A percentile compares a stretch with the other conserved stretches of the same genome.
These are phyloP conservation scores for Drosophila phalerata DNA, from an alignment of 2,888 invertebrate genomes.

Conservation along the genomic window DNA sequence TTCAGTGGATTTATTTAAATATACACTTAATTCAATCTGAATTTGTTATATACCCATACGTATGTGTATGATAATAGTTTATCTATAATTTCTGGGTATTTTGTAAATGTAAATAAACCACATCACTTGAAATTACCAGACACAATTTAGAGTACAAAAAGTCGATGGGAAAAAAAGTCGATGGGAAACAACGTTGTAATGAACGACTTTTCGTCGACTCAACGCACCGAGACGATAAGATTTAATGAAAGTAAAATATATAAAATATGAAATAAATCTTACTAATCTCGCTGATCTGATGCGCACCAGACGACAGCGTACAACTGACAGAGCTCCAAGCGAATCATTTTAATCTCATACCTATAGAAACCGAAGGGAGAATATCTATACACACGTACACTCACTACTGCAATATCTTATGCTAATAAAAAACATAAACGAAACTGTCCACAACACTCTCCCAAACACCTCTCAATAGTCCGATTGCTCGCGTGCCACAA, in stretches of 20 bases:
- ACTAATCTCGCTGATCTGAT: constrained; percentile 51
- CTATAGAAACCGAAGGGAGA: constrained; percentile 25
- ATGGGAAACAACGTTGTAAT: constrained; percentile 9
- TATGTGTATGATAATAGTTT: background rate
- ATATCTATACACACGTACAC: constrained; percentile 13
- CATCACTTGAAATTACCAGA: constrained; percentile 22
- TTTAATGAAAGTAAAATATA: constrained; percentile 30
- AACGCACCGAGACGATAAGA: constrained; percentile 49
- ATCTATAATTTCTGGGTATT: constrained; percentile 9
- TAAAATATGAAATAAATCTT: constrained; percentile 14
- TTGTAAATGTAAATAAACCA: constrained; percentile 3
- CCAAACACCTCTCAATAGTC: constrained; percentile 11
- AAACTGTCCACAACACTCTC: constrained; percentile 33
- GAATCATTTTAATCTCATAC: constrained; percentile 34
- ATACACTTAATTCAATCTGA: background rate
- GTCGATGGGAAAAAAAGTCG: constrained; percentile 10
- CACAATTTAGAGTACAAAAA: constrained; percentile 13
- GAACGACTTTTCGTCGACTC: constrained; percentile 43
- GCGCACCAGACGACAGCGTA: constrained; percentile 34
- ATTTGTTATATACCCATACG: background rate
- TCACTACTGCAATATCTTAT: constrained; percentile 56
- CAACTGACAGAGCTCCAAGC: constrained; percentile 30
- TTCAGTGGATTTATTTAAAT: background rate
- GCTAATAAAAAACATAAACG: constrained; percentile 65
- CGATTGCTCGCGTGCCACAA: constrained; percentile 19